Evolutionary conservation across 2,113 vertebrate species (phyloP), one percentile per base, ranked within the genome.

Genomic region (Harpagus bidentatus): DNA sequence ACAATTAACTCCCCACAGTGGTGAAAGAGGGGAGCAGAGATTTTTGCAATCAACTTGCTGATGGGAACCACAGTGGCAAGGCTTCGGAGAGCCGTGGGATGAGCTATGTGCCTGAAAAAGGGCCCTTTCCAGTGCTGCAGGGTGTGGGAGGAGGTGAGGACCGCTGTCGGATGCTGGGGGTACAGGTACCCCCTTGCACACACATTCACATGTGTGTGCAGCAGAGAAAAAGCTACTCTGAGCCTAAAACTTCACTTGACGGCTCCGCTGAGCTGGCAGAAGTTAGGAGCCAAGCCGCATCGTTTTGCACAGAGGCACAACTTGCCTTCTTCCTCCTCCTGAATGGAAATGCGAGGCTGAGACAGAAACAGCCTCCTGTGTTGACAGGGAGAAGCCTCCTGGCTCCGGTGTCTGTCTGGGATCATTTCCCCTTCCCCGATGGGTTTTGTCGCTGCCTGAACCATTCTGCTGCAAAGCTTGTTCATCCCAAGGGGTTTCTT

Each of bases 201-300:
- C 56, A 0, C 36, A 5, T n/a, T 36, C 38, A 0, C 0, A 1
- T 6, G 28, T 38, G 21, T 1, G 3, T 23, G 50, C 53, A 3
- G 50, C 6, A n/a, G 80, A n/a, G 25, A 26, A 6, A 43, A n/a
- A 61, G 28, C 80, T 58, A 18, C 56, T 23, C 29, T 4, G 56
- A 72, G 93, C 53, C 83, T 8, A 6, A 8, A 73, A 55, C 34
- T 67, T 43, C 36, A 19, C 1, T 4, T 2, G 6, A 3, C 1
- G 9, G 66, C 80, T 77, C 40, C 1, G 2, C 11, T 3, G 76
- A 88, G 72, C 80, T 77, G 3, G 7, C 58, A 47, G 77, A 56
- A 79, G n/a, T 70, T n/a, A 2, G 61, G 78, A 70, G 43, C 86
- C 86, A 73, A 72, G 43, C 23, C 5, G 7, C 62, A 13, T n/a